Evolutionary conservation across 2,888 invertebrate genomes (phyloP).

Genomic region (Lochmaea crataegi): DNA sequence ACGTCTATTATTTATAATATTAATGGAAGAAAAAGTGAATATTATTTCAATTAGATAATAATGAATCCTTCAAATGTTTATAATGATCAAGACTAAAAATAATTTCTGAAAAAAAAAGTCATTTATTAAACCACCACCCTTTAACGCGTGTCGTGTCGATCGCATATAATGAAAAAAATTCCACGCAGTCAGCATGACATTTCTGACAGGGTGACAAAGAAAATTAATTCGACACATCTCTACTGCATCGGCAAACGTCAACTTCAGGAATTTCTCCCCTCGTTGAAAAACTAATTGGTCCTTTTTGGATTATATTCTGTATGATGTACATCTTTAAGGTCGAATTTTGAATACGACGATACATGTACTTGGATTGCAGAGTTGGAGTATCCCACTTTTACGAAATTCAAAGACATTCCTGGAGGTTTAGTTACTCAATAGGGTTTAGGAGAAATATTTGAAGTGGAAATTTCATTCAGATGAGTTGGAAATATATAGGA

Average conservation of each 20-base stretch:
- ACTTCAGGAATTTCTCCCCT: conserved; percentile 17
- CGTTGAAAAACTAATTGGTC: neutral
- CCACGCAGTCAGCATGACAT: conserved; percentile 33
- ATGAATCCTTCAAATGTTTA: neutral
- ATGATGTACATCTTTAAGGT: neutral
- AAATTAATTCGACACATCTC: conserved; percentile 36
- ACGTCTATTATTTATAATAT: no score
- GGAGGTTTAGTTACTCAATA: neutral
- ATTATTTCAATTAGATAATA: no score
- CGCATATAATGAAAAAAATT: conserved; percentile 32
- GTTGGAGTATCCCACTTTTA: neutral
- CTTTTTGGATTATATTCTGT: neutral
- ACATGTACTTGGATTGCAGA: neutral
- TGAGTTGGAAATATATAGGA: no score
- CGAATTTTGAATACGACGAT: neutral
- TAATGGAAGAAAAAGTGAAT: neutral
- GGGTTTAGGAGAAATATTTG: neutral
- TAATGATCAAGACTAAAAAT: neutral
- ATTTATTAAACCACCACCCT: conserved; percentile 10
- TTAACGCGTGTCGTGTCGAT: conserved; percentile 15
- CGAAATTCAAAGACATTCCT: neutral
- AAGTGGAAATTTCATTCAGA: neutral
- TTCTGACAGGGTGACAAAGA: conserved; percentile 22
- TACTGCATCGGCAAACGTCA: conserved; percentile 20
- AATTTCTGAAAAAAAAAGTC: neutral